phyloP scores from a whole-genome alignment of 2,797 vertebrate genomes.

The Amphiprion clarkii region DNA sequence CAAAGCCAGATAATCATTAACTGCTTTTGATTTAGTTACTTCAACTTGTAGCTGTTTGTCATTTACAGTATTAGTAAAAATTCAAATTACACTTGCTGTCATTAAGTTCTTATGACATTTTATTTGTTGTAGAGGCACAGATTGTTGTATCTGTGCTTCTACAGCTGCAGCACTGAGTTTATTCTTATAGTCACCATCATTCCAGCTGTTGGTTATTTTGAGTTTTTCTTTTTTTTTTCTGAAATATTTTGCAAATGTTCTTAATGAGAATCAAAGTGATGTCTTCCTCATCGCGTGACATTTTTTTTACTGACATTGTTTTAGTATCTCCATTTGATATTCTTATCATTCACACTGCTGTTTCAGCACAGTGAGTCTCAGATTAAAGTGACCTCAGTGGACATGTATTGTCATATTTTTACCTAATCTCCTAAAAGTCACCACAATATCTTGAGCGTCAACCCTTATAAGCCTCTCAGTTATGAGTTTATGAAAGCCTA shows the following conservation, averaged over 20 bases:
- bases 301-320: conserved; percentile 5
- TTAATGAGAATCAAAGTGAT: background rate
- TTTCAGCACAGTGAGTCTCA: background rate
- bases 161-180: background rate
- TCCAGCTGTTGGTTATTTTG: background rate
- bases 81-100: no score
- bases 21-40: background rate
- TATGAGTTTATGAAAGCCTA: background rate
- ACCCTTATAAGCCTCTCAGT: background rate
- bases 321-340: background rate
- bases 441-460: background rate
- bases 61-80: background rate
- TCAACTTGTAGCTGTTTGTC: background rate
- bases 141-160: background rate
- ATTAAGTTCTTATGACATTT: background rate
- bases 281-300: background rate
- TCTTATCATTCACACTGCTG: background rate
- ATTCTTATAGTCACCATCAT: background rate
- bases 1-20: background rate
- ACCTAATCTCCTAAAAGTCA: background rate
- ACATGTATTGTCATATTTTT: conserved; percentile 7
- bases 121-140: background rate
- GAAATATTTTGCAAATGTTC: background rate
- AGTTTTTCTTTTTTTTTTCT: background rate
- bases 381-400: conserved; percentile 15